Percentiles rank a stretch among this genome's conserved stretches.
These are phyloP conservation scores for Pagetopsis macropterus DNA, from an alignment of 2,797 vertebrate genomes.

Conservation along the genomic window DNA sequence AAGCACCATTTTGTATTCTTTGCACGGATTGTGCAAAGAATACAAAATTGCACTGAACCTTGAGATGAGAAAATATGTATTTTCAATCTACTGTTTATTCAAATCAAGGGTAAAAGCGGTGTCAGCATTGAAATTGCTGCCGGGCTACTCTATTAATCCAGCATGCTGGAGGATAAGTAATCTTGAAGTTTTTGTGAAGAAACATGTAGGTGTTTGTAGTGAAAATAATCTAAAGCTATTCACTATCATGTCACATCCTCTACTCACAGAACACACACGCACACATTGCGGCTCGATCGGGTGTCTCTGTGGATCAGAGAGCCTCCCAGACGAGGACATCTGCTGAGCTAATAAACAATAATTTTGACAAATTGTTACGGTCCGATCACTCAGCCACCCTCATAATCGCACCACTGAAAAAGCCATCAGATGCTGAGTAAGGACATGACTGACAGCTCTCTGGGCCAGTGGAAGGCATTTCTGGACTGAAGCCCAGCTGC, in stretches of 20 bases:
- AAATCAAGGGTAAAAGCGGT: slow-evolving; percentile 46
- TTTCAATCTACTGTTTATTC: slow-evolving; percentile 53
- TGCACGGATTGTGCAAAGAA: neutral
- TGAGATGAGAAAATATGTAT: slow-evolving; percentile 57
- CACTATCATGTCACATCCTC: slow-evolving; percentile 24
- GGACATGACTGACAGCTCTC: slow-evolving; percentile 78
- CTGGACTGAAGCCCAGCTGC: slow-evolving; percentile 72
- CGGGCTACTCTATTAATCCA: slow-evolving; percentile 26
- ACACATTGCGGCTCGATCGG: no score
- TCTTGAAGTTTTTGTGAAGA: slow-evolving; percentile 4
- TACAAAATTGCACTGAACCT: slow-evolving; percentile 41
- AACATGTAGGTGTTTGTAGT: slow-evolving; percentile 17
- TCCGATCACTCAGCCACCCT: slow-evolving; percentile 75
- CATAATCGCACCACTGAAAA: slow-evolving; percentile 71
- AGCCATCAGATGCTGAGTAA: slow-evolving; percentile 72
- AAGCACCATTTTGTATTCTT: slow-evolving; percentile 54
- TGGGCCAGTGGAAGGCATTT: slow-evolving; percentile 54
- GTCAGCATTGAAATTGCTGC: slow-evolving; percentile 35
- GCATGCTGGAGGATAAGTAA: slow-evolving; percentile 39
- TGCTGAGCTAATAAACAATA: slow-evolving; percentile 86
- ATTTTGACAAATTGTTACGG: slow-evolving; percentile 84
- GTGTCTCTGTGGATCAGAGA: slow-evolving; percentile 36
- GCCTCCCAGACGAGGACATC: slow-evolving; percentile 82
- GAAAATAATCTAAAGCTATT: slow-evolving; percentile 19
- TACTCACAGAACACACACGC: slow-evolving; percentile 10